Base-by-base conservation (phyloP, 2,888 invertebrate species). In the Tetheella fluctuosa region DNA sequence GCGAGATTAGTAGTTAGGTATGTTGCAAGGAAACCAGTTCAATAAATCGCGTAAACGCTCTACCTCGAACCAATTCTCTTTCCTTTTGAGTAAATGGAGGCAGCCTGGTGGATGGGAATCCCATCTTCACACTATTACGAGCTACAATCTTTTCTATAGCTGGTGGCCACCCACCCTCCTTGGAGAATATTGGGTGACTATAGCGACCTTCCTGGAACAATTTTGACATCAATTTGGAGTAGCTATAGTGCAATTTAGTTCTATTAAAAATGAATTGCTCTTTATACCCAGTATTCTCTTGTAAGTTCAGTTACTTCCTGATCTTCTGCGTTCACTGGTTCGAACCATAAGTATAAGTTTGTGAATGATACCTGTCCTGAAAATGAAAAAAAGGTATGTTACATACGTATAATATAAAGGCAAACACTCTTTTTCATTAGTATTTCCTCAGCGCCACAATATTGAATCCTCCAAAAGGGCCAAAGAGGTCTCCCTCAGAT, bases 271-370 rank as follows among this genome's bases (percentile, higher is more conserved):
- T 23, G n/a, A n/a, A n/a, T n/a, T n/a, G n/a, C n/a, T n/a, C 3
- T 52, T 59, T 70, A 58, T 56, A 79, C 79, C 60, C 65, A 86
- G 64, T 92, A 90, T 60, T 94, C 89, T 78, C 90, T 79, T 25
- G 87, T 88, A 4, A 89, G 65, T 58, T 94, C 93, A 0, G 94
- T 90, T 0, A 94, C 88, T 57, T 91, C 91, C n/a, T 86, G 81
- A 71, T 95, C 94, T 10, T 89, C 89, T 0, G 71, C 79, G 0
- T 85, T 83, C 34, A 80, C 82, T 0, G 94, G 90, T 61, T 94
- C 90, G 12, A 86, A 89, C 92, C 94, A 95, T 0, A 90, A 77
- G 10, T 79, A 52, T 0, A 83, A 66, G 62, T 78, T 81, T 1
- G 79, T 54, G n/a, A 84, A n/a, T 0, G 85, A 78, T n/a, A 84